Conservation (phyloP, 2,797 vertebrate species). For the Crossoptilon crossoptilon region DNA sequence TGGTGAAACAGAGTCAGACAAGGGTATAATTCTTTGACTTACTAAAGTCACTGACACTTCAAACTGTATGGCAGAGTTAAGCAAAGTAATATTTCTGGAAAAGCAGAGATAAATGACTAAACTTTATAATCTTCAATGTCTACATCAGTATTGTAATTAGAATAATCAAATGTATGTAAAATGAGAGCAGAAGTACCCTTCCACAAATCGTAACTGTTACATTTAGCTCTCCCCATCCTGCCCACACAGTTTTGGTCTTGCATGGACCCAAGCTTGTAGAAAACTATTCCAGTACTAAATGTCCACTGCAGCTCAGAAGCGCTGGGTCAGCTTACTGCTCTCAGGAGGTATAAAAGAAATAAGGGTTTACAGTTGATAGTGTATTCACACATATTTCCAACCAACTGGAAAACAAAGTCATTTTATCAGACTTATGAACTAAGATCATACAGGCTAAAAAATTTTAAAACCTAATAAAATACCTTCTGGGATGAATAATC, state of each 20-base stretch:
- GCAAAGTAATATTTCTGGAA: background rate
- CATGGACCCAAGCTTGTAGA: background rate
- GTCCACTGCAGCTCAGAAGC: background rate
- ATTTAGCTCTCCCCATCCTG: background rate
- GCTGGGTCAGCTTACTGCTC: background rate
- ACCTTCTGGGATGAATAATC: background rate
- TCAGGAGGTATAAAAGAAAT: background rate
- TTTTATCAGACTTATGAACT: background rate
- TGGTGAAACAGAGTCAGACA: slow-evolving; percentile 2
- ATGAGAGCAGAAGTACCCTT: background rate
- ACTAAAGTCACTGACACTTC: background rate
- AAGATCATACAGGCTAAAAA: slow-evolving; percentile 29
- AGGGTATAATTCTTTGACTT: background rate
- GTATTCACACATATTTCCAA: background rate
- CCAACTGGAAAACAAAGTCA: slow-evolving; percentile 2
- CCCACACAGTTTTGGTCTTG: background rate
- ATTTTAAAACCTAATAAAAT: slow-evolving; percentile 48
- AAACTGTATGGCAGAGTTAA: background rate
- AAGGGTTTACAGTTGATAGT: background rate
- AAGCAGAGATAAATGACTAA: background rate
- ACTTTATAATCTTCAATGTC: background rate
- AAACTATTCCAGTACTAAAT: background rate
- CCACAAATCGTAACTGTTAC: background rate
- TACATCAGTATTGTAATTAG: background rate
- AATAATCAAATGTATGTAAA: background rate